Evolutionary conservation across 2,888 invertebrate genomes (phyloP).

Genomic region (Ctena decussata): DNA sequence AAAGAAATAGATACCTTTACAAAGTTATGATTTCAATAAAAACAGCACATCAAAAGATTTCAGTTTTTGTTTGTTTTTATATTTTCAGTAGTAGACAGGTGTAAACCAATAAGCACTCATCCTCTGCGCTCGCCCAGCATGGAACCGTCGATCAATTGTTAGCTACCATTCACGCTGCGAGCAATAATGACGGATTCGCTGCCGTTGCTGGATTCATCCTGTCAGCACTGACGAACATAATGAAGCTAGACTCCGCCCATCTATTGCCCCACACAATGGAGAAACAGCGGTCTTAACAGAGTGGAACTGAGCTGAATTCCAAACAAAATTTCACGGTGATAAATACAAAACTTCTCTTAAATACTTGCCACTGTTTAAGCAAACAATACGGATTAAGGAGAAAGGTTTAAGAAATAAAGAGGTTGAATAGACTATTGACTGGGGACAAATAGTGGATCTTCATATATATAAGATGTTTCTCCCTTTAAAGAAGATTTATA

Average conservation of each 20-base stretch:
- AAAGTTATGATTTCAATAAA: not conserved
- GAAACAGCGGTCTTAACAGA: slow-evolving; percentile 9
- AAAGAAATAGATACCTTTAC: not conserved
- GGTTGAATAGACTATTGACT: slow-evolving; percentile 2
- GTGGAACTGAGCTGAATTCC: slow-evolving; percentile 55
- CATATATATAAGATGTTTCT: not conserved
- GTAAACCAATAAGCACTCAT: slow-evolving; percentile 6
- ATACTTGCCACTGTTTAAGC: slow-evolving; percentile 54
- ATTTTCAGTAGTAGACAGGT: not conserved
- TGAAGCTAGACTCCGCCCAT: slow-evolving; percentile 37
- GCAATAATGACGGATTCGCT: slow-evolving; percentile 6
- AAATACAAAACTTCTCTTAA: slow-evolving; percentile 53
- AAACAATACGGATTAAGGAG: slow-evolving; percentile 63
- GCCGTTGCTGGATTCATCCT: not conserved
- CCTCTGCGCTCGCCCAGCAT: not conserved
- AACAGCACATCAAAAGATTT: slow-evolving; percentile 6
- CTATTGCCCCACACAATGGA: slow-evolving; percentile 4
- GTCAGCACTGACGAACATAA: not conserved
- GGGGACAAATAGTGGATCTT: slow-evolving; percentile 2
- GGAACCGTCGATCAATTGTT: slow-evolving; percentile 10
- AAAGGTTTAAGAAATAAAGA: not conserved
- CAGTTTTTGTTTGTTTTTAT: not conserved
- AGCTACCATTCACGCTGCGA: slow-evolving; percentile 16
- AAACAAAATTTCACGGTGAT: slow-evolving; percentile 58
- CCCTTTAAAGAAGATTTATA: not conserved